Evolutionary conservation across 2,888 invertebrate species (phyloP), one percentile per base, ranked within the genome.

Genomic region (Toxonevra muliebris): DNA sequence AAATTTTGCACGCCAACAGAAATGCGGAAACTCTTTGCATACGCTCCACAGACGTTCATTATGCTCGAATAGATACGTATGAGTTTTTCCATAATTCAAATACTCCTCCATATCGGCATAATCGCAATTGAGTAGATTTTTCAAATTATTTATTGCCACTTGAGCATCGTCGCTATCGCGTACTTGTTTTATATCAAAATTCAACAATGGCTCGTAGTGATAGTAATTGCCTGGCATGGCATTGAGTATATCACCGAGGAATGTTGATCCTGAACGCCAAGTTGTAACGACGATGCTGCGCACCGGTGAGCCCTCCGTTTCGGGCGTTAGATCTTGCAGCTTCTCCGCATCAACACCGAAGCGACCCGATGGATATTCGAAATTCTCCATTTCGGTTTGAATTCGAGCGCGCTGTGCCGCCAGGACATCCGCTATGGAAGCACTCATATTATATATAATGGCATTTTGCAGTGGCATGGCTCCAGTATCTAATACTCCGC

Each of bases 241-340:
- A 82, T 93, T 93, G 58, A 95, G 83, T 54, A 95, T 89, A 79
- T 95, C 95, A 64, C 95, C 95, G 62, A 96, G 87, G 83, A 96
- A 96, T 45, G 95, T 95, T 19, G 95, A 95, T 8, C 96, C 96
- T 5, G 94, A 94, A 75, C 96, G 88, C 94, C 95, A 96, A 13
- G 94, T 94, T n/a, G 95, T 93, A 69, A 95, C 86, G 73, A 96
- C 90, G 58, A 95, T 84, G 82, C 91, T 94, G 73, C 92, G 88
- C 67, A 93, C 81, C 5, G 95, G 95, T 67, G 86, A 87, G 13
- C 94, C 94, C 4, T 73, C 75, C 52, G 88, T 87, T 75, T 91
- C 91, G 75, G 91, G 86, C 1, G 92, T 88, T 77, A 93, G 88
- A 77, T 93, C 91, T 66, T 89, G 87, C 70, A 93, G 82, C 71